Evolutionary conservation across 2,888 invertebrate genomes (phyloP), one percentile per base, ranked within the genome.

Genomic region (Melieria omissa): DNA sequence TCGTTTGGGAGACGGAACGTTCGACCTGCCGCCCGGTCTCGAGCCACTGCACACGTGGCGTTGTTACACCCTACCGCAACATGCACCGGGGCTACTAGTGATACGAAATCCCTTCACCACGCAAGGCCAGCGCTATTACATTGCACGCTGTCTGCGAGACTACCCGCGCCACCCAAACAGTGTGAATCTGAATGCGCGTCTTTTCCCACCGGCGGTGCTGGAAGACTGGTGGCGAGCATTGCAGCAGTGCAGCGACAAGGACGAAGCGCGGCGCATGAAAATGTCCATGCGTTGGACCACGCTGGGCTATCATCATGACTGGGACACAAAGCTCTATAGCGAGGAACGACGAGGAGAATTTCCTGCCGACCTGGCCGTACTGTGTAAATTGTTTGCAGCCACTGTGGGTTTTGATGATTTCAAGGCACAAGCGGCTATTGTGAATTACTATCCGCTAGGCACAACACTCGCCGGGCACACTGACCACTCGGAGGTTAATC

Each of bases 241-340:
- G 80, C 82, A 87, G 45, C 70, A 77, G 2, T 80, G 80, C 42
- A 73, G 46, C 3, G 78, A 84, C 55, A 76, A 75, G 42, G 74
- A 77, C 41, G 76, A 78, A 8, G 71, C 66, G 3, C 76, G 78
- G 78, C 86, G 85, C 4, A 78, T 86, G 81, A 86, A 80, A 79
- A 83, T 77, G 73, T 89, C 78, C 73, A 86, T 99, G 79, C 89
- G 99, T 79, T 99, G 99, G 99, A 91, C 94, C 1, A 99, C 99
- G 0, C 87, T 99, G 49, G 99, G 99, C 12, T 98, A 98, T 85
- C 99, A 99, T 87, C 98, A 99, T 87, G 93, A 99, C 85, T 99
- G 99, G 99, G 93, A 97, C 81, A 94, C 95, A 68, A 99, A 99
- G 90, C 92, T 92, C 10, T 96, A 96, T 82, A 90, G 88, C 71